Conservation (phyloP, 2,113 vertebrate species). For the Sinocyclocheilus rhinocerous region DNA sequence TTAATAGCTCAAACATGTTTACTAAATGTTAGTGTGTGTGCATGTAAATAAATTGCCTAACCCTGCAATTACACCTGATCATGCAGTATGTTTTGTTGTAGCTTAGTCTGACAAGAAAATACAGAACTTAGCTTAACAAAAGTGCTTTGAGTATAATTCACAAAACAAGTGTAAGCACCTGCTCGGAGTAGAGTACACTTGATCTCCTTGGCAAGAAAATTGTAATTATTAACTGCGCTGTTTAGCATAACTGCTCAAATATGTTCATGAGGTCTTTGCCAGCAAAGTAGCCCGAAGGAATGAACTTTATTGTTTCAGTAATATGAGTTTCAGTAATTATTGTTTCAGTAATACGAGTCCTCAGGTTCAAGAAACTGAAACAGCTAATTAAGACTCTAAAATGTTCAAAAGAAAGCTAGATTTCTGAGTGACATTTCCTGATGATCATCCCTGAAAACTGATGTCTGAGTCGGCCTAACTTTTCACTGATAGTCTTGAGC, state of each 20-base stretch:
- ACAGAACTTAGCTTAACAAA: background rate
- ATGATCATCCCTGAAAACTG: background rate
- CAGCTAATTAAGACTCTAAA: background rate
- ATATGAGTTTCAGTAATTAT: background rate
- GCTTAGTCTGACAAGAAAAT: background rate
- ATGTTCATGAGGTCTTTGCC: background rate
- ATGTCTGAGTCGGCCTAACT: background rate
- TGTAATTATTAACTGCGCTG: background rate
- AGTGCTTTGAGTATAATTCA: background rate
- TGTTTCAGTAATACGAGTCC: background rate
- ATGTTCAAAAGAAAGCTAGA: background rate
- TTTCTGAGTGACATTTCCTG: background rate
- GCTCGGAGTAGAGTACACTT: background rate
- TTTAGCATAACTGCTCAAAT: background rate
- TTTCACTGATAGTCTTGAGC: background rate
- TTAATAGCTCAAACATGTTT: background rate
- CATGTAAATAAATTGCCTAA: background rate
- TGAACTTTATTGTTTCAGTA: background rate
- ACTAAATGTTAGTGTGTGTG: slow-evolving; percentile 8
- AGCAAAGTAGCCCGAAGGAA: background rate
- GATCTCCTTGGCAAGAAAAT: background rate
- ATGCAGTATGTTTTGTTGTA: background rate
- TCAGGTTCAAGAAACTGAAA: background rate
- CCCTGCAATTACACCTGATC: background rate
- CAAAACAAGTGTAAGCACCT: background rate